Evolutionary conservation across 2,888 invertebrate genomes (phyloP).

Genomic region (Archaeoteleia sp.): DNA sequence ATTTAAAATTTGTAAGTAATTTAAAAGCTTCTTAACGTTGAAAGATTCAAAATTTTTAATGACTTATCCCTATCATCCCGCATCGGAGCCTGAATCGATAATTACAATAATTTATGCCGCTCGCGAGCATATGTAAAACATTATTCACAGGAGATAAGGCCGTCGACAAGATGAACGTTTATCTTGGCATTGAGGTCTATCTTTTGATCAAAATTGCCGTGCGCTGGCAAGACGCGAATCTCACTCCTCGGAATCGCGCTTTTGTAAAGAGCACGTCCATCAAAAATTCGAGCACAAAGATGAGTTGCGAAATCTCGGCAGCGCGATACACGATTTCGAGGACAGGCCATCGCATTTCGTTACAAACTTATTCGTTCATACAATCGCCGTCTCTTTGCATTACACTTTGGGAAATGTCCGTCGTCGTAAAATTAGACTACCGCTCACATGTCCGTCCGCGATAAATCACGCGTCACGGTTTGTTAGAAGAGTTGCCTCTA

Average conservation of each 20-base stretch:
- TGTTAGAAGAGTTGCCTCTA: too few relatives aligned
- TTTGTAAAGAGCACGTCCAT: conserved; percentile 14
- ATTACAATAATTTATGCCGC: conserved; percentile 17
- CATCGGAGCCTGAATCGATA: conserved; percentile 19
- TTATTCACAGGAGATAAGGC: conserved; percentile 24
- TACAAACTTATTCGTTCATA: too few relatives aligned
- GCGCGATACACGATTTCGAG: conserved; percentile 2
- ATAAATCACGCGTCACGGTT: too few relatives aligned
- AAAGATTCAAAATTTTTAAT: conserved; percentile 17
- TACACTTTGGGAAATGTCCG: too few relatives aligned
- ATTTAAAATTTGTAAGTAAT: conserved; percentile 1
- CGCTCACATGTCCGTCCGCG: too few relatives aligned
- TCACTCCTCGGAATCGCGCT: conserved; percentile 13
- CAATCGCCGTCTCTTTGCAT: too few relatives aligned
- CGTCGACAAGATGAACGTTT: conserved; percentile 25
- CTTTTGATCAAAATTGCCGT: conserved; percentile 28
- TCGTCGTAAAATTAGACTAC: too few relatives aligned
- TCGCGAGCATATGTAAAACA: conserved; percentile 16
- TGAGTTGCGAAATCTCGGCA: conserved; percentile 1
- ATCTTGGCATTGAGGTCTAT: conserved; percentile 24
- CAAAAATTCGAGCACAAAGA: conserved; percentile 19
- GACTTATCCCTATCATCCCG: conserved; percentile 17
- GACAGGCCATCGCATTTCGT: not conserved
- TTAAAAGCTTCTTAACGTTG: conserved; percentile 4
- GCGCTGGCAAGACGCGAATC: conserved; percentile 7